These are phyloP conservation scores for Drosophila diplacantha DNA, from an alignment of 2,888 invertebrate species.

Conservation along the genomic window DNA sequence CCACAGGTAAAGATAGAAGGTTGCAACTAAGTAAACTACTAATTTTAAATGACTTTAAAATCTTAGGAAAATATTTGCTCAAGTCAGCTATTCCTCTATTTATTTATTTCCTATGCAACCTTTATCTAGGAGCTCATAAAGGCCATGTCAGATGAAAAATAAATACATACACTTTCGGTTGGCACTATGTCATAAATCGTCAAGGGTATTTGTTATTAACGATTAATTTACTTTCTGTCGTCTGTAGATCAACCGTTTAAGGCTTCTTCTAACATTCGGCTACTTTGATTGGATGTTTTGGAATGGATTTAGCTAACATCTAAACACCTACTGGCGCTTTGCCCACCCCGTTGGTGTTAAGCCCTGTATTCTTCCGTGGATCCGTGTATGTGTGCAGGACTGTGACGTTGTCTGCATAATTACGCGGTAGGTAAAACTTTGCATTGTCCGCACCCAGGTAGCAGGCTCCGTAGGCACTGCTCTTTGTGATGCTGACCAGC, in stretches of 20 bases:
- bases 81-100: no score
- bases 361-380: slow-evolving; percentile 16
- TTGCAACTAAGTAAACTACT: neutral
- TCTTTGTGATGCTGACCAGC: slow-evolving; percentile 84
- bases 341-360: slow-evolving; percentile 39
- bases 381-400: slow-evolving; percentile 79
- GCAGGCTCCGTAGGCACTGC: slow-evolving; percentile 91
- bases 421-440: slow-evolving; percentile 82
- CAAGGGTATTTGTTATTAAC: neutral
- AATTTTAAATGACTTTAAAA: no score
- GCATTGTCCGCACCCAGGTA: slow-evolving; percentile 88
- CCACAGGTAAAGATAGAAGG: neutral
- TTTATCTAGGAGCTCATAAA: neutral
- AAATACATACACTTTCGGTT: neutral
- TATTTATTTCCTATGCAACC: no score
- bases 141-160: neutral
- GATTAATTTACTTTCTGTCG: neutral
- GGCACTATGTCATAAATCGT: neutral
- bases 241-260: neutral
- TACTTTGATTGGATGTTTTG: slow-evolving; percentile 6
- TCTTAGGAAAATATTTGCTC: no score
- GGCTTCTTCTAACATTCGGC: neutral
- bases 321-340: neutral
- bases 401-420: slow-evolving; percentile 84
- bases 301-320: slow-evolving; percentile 16